These are phyloP conservation scores for Dipodomys ordii DNA, from an alignment of 2,113 vertebrate genomes.

Conservation along the genomic window DNA sequence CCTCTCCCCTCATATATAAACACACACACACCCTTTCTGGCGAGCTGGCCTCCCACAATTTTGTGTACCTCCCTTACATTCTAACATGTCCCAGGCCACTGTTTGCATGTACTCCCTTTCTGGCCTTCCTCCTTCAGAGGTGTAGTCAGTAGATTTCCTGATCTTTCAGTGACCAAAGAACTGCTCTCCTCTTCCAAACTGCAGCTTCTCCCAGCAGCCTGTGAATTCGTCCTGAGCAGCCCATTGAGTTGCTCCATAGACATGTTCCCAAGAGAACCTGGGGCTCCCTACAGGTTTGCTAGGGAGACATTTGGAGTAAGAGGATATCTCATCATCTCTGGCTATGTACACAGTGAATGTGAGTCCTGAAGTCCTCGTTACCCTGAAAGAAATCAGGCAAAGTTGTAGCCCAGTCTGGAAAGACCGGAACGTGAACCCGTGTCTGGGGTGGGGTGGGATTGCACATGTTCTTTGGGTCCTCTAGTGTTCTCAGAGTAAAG, in stretches of 20 bases:
- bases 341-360: neutral
- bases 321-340: neutral
- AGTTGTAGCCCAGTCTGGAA: neutral
- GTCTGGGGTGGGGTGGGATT: neutral
- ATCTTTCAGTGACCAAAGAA: neutral
- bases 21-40: neutral
- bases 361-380: neutral
- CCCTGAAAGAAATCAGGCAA: neutral
- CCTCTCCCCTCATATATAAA: too few relatives aligned
- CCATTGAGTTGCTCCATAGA: neutral
- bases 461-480: too few relatives aligned
- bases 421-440: fast-evolving
- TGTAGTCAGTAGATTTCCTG: neutral
- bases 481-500: neutral
- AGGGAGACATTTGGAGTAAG: too few relatives aligned
- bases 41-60: neutral
- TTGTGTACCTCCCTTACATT: neutral
- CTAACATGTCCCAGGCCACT: fast-evolving
- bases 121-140: neutral
- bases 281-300: neutral
- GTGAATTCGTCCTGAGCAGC: neutral
- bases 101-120: neutral
- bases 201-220: neutral
- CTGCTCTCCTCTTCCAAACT: neutral
- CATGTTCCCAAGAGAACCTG: neutral